Evolutionary conservation across 2,797 vertebrate genomes (phyloP).

Genomic region (Lophotriccus pileatus): DNA sequence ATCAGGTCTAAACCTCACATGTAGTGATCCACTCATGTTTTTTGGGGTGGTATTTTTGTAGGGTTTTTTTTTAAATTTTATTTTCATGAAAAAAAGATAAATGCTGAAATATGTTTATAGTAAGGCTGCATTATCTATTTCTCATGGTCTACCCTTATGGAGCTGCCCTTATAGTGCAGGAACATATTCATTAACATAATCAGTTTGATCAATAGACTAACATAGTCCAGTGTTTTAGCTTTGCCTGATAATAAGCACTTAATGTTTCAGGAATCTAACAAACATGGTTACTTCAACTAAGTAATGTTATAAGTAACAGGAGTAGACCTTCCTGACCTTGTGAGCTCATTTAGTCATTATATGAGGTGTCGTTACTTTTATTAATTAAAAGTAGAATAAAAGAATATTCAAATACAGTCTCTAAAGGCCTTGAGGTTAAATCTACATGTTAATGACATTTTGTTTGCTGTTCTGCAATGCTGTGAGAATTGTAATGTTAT

Average conservation of each 20-base stretch:
- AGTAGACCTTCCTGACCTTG: not conserved
- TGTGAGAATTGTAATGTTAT: not conserved
- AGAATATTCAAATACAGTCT: conserved; percentile 7
- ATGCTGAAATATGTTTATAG: not conserved
- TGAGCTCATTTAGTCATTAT: not conserved
- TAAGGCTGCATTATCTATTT: not conserved
- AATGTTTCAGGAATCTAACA: not conserved
- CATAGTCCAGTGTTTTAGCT: not conserved
- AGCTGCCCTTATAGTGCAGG: not conserved
- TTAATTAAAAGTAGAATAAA: conserved; percentile 16
- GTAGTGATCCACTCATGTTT: not conserved
- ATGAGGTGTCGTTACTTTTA: not conserved
- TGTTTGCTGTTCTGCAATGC: not conserved
- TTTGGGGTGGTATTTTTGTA: not conserved
- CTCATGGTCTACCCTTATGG: not conserved
- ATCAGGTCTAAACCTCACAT: not conserved
- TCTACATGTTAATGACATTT: not conserved
- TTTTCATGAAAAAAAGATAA: not conserved
- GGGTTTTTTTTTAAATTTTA: not conserved
- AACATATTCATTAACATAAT: not conserved
- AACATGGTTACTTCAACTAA: not conserved
- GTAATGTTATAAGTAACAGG: not conserved
- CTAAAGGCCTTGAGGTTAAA: conserved; percentile 21
- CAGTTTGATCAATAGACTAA: not conserved
- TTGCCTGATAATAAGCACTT: not conserved